These are phyloP conservation scores for Trichonephila inaurata DNA, from an alignment of 1,140 invertebrate genomes.

Conservation along the genomic window DNA sequence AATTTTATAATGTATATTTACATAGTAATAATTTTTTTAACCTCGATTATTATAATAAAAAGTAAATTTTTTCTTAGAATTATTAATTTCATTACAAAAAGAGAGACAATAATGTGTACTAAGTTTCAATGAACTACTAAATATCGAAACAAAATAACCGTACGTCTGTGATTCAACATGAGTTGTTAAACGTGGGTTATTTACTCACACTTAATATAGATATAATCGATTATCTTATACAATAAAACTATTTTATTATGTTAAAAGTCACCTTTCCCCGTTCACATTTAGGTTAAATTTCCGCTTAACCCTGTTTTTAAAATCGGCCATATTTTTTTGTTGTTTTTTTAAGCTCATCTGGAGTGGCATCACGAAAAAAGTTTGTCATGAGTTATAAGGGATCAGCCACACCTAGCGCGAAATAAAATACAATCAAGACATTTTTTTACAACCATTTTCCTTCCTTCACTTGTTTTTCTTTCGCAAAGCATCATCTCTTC, in stretches of 20 bases:
- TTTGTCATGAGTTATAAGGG: not conserved
- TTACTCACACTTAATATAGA: no score
- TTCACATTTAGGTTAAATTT: not conserved
- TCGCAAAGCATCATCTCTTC: not conserved
- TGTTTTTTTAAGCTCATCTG: not conserved
- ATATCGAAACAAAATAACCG: no score
- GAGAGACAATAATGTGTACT: no score
- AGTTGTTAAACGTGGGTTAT: no score
- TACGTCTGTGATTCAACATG: no score
- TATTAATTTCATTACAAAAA: no score
- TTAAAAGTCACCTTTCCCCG: not conserved
- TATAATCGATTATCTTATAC: no score
- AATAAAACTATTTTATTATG: not conserved
- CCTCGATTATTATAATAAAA: no score
- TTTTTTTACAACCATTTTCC: not conserved
- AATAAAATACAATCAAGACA: not conserved
- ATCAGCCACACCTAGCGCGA: not conserved
- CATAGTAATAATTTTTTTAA: no score
- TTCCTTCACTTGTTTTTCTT: not conserved
- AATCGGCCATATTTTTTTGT: not conserved
- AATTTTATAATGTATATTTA: no score
- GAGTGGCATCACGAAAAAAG: not conserved
- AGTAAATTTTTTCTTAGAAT: no score
- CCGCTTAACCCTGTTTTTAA: slow-evolving; percentile 22
- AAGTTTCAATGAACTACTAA: no score